Evolutionary conservation across 2,113 vertebrate species (phyloP).

Genomic region (Rafetus swinhoei): DNA sequence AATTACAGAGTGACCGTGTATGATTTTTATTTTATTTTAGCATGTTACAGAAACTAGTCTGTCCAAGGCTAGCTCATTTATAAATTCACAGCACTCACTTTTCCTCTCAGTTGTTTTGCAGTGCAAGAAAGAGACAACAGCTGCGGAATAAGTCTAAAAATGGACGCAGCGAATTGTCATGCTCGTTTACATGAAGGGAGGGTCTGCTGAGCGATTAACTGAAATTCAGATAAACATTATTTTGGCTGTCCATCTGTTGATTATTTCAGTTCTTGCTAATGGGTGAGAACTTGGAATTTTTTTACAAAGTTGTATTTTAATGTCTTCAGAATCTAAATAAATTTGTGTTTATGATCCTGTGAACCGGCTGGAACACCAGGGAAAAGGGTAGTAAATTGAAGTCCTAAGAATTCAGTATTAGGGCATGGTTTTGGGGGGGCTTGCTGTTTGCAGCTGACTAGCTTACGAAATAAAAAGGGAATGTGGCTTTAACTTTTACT

Average conservation of each 20-base stretch:
- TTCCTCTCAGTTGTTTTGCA: neutral
- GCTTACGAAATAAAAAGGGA: neutral
- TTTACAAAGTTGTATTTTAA: neutral
- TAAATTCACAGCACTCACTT: neutral
- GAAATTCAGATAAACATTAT: conserved; percentile 3
- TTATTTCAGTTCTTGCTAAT: conserved; percentile 4
- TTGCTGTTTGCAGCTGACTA: neutral
- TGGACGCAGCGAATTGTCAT: neutral
- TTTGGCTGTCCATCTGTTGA: conserved; percentile 46
- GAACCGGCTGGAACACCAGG: fast-evolving
- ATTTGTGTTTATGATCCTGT: fast-evolving
- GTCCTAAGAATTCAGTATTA: fast-evolving
- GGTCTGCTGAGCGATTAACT: conserved; percentile 39
- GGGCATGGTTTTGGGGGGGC: neutral
- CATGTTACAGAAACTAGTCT: neutral
- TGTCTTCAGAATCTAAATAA: neutral
- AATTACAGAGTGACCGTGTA: neutral
- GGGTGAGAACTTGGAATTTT: neutral
- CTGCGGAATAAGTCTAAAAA: neutral
- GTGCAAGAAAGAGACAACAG: conserved; percentile 3
- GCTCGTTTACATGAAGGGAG: neutral
- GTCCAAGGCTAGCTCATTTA: neutral
- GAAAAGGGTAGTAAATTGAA: fast-evolving
- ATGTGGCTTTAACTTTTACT: neutral
- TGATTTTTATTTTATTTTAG: neutral